Percentiles rank a stretch among this genome's conserved stretches.
Evolutionary conservation across 2,797 vertebrate species (phyloP).

Genomic region (Dryobates pubescens): DNA sequence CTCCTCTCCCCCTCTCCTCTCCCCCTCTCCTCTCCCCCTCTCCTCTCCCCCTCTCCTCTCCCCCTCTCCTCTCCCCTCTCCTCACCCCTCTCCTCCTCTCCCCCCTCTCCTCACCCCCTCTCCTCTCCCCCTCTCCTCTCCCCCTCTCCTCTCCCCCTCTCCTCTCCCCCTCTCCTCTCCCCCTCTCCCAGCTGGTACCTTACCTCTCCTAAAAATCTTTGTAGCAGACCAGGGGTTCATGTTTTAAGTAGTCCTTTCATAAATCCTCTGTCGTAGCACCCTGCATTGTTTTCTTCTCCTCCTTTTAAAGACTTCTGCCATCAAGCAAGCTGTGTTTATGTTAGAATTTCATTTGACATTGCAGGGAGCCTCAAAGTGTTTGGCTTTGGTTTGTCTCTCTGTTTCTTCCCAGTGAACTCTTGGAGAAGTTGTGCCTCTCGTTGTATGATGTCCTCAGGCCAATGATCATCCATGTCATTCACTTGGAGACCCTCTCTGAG

Average conservation of each 20-base stretch:
- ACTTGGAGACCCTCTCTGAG: constrained; percentile 96
- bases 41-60: too few relatives aligned
- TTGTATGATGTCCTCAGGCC: constrained; percentile 96
- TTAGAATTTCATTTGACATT: not conserved
- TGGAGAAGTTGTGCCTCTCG: constrained; percentile 93
- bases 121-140: too few relatives aligned
- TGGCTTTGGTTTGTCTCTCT: constrained; percentile 21
- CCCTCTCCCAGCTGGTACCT: not conserved
- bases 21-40: too few relatives aligned
- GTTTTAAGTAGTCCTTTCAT: not conserved
- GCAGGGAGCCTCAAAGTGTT: constrained; percentile 10
- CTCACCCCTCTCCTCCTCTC: too few relatives aligned
- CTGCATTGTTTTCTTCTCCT: not conserved
- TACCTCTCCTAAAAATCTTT: not conserved
- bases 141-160: too few relatives aligned
- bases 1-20: too few relatives aligned
- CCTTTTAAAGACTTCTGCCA: not conserved
- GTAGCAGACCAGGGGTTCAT: not conserved
- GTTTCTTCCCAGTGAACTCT: constrained; percentile 84
- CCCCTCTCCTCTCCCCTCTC: too few relatives aligned
- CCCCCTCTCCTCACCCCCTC: too few relatives aligned
- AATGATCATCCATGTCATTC: constrained; percentile 95
- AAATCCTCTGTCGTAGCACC: not conserved
- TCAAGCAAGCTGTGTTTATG: not conserved
- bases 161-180: too few relatives aligned